A percentile compares a stretch with the other conserved stretches of the same genome.
Evolutionary conservation across 2,797 vertebrate species (phyloP).

Genomic region (Eulemur mongoz): DNA sequence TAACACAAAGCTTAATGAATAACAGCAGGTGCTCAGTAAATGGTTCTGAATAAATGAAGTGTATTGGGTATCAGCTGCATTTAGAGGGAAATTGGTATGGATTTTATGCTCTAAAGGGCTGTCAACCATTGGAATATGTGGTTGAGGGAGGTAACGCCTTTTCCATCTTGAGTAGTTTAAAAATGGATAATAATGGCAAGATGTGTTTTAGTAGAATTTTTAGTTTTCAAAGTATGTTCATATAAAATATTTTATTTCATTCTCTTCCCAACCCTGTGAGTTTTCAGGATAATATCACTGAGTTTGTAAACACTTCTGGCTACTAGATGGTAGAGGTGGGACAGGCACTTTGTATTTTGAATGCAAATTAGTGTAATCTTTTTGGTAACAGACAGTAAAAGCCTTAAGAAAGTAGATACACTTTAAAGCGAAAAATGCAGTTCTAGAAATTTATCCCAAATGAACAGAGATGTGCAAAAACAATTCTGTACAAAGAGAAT

Average conservation of each 20-base stretch:
- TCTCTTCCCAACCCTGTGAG: background rate
- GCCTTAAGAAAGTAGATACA: background rate
- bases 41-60: background rate
- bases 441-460: background rate
- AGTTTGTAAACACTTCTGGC: background rate
- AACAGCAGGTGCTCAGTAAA: background rate
- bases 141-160: background rate
- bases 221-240: conserved; percentile 2
- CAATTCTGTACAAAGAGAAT: background rate
- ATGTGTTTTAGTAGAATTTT: background rate
- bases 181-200: background rate
- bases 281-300: background rate
- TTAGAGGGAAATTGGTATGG: background rate
- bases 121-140: background rate
- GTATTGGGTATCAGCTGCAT: background rate
- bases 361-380: background rate
- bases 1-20: background rate
- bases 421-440: background rate
- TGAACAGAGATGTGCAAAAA: background rate
- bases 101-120: background rate
- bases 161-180: background rate
- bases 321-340: background rate
- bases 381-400: background rate
- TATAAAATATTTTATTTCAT: conserved; percentile 27
- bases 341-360: background rate